Base-by-base conservation (phyloP, 2,888 invertebrate species). In the Pegoplata infirma region DNA sequence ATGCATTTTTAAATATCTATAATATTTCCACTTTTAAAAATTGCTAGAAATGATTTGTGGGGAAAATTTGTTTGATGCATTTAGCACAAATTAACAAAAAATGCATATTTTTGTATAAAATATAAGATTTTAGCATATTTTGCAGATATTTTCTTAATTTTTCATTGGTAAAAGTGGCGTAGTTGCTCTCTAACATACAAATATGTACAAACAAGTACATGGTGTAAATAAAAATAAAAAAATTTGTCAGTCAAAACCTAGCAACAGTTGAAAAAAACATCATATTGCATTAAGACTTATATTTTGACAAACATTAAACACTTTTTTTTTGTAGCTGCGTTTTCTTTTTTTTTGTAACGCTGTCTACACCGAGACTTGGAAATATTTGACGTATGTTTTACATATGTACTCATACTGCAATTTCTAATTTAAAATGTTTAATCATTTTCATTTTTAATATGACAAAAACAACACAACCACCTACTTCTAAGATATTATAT, bases 221-320 rank as follows among this genome's bases (percentile, higher is more conserved):
- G n/a, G 36, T 40, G 36, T 40, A 3, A n/a, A 40, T 56, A 16
- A 51, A n/a, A n/a, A n/a, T n/a, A n/a, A n/a, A n/a, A n/a, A n/a
- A n/a, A 64, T 51, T 66, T 76, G 69, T 66, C 71, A 76, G 23
- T n/a, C 32, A 40, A 28, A 23, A 51, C 19, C 12, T 58, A 58
- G n/a, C 21, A 23, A 23, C 51, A 51, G 36, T 4, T n/a, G n/a
- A n/a, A n/a, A n/a, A 58, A 58, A 21, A 44, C 66, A 76, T 61
- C 71, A 71, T 66, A 56, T 76, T 71, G 17, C 53, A 72, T 76
- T 67, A 61, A 58, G 66, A 46, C 19, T 19, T 47, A 14, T 32
- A 71, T 28, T 67, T 76, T 53, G 46, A 76, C 64, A 76, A 76
- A 71, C 69, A 66, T 71, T 66, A 76, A 76, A 76, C 53, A 47